phyloP scores from a whole-genome alignment of 1,140 invertebrate genomes.

The Penaeus indicus region DNA sequence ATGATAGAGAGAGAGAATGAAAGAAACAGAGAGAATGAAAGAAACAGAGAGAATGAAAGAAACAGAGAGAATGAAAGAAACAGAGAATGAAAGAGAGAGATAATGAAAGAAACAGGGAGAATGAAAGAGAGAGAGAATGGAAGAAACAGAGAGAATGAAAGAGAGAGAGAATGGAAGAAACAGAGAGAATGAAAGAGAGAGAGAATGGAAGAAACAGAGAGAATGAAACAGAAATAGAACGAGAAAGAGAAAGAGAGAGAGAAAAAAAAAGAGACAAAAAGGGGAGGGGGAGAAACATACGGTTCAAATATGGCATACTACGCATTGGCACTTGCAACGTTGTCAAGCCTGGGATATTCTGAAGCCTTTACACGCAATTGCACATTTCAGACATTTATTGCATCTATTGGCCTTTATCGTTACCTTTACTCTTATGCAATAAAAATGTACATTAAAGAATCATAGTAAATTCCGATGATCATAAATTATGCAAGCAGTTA shows the following conservation, averaged over 20 bases:
- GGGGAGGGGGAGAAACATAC: not conserved
- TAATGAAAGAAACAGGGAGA: no score
- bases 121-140: no score
- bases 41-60: not conserved
- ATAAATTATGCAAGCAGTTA: no score
- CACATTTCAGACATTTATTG: no score
- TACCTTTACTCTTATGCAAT: no score
- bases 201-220: not conserved
- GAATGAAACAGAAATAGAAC: not conserved
- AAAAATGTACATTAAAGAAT: no score
- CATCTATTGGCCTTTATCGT: no score
- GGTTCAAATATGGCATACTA: no score
- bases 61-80: not conserved
- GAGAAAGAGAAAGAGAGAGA: not conserved
- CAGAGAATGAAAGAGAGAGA: not conserved
- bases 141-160: not conserved
- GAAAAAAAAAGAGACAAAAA: not conserved
- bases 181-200: not conserved
- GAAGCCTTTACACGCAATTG: no score
- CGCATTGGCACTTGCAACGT: no score
- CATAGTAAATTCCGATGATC: no score
- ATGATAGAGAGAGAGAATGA: not conserved
- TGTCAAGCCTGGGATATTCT: no score
- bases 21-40: not conserved
- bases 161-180: not conserved